A percentile compares a stretch with the other conserved stretches of the same genome.
Evolutionary conservation across 64 coral and sea anemone genomes (phyloP).

Genomic region (Stylophora pistillata): DNA sequence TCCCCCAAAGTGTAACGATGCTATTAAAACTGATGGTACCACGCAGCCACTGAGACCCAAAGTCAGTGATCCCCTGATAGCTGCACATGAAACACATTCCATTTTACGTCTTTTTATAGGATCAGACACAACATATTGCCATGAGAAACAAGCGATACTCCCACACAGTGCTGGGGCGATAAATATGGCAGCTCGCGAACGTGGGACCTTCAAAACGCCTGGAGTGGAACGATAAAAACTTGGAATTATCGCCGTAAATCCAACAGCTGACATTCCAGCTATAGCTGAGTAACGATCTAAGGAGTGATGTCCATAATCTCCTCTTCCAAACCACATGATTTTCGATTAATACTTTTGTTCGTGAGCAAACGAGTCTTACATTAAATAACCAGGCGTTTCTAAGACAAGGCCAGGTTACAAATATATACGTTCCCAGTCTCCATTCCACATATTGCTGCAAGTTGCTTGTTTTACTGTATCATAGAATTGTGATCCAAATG

Average conservation of each 20-base stretch:
- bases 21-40: conserved; percentile 54
- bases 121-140: conserved; percentile 63
- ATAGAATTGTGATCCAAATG: no score
- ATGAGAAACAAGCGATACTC: conserved; percentile 33
- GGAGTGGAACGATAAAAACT: not conserved
- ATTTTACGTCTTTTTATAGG: conserved; percentile 47
- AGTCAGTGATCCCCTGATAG: conserved; percentile 60
- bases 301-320: not conserved
- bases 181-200: conserved; percentile 40
- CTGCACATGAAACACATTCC: conserved; percentile 66
- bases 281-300: not conserved
- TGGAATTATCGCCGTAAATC: conserved; percentile 11
- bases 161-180: conserved; percentile 56
- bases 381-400: not conserved
- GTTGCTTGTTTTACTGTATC: no score
- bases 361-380: no score
- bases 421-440: no score
- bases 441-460: no score
- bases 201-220: not conserved
- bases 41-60: conserved; percentile 61
- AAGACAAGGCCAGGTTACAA: no score
- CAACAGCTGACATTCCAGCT: not conserved
- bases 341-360: not conserved
- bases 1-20: conserved; percentile 48
- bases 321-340: not conserved